Evolutionary conservation across 2,888 invertebrate species (phyloP).

Genomic region (Pilophorus perplexus): DNA sequence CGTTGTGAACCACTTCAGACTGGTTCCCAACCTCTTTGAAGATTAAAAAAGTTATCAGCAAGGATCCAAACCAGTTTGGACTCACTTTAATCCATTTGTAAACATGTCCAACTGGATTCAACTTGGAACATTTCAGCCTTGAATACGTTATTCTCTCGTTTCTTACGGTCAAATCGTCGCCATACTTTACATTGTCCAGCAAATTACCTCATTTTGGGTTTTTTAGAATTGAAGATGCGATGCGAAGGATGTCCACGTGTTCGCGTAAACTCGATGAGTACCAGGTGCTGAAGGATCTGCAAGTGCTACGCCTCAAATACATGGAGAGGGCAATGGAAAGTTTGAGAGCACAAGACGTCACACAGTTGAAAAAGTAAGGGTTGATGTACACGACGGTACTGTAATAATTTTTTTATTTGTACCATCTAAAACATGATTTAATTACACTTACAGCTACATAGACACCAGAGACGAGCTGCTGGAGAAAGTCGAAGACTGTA

Average conservation of each 20-base stretch:
- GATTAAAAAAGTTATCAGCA: no score
- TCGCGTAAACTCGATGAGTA: slow-evolving; percentile 35
- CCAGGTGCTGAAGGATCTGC: slow-evolving; percentile 32
- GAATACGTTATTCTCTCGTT: no score
- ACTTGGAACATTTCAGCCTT: no score
- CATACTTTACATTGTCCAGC: no score
- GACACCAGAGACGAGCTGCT: slow-evolving; percentile 12
- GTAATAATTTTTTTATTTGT: not conserved
- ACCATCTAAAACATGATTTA: not conserved
- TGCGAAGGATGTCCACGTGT: slow-evolving; percentile 35
- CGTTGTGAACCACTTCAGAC: no score
- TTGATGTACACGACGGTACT: not conserved
- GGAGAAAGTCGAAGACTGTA: slow-evolving; percentile 3
- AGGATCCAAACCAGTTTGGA: no score
- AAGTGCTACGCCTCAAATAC: slow-evolving; percentile 11
- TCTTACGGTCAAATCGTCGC: no score
- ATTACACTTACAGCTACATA: slow-evolving; percentile 10
- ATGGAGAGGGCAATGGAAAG: slow-evolving; percentile 10
- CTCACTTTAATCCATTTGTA: no score
- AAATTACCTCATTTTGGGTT: no score
- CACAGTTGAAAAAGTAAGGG: slow-evolving; percentile 5
- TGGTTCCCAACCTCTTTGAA: no score
- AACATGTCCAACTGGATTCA: no score
- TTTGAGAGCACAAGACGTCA: slow-evolving; percentile 4
- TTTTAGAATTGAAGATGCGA: slow-evolving; percentile 36